Base-by-base conservation (phyloP, 2,113 vertebrate genomes). In the Ibidorhyncha struthersii region DNA sequence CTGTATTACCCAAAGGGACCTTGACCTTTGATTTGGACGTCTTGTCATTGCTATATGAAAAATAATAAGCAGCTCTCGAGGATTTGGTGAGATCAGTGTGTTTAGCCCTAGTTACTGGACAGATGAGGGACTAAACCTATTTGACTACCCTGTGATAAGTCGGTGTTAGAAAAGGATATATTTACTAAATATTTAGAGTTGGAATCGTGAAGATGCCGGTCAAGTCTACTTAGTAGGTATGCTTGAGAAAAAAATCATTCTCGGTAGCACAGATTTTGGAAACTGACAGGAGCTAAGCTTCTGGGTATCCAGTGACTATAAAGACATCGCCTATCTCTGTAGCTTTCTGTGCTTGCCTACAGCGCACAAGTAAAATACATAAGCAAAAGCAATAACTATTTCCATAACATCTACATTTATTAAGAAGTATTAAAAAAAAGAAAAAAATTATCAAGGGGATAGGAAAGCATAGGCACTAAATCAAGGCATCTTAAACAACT, bases 101-200 rank as follows among this genome's bases (percentile, higher is more conserved):
- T 93, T 92, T 76, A 74, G 76, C 71, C 61, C 18, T 38, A 43
- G 63, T 72, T 52, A 19, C 80, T 82, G 82, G 86, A 58, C 71
- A 92, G 55, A 86, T 92, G 81, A 95, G 66, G 62, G 73, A 65
- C 63, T 94, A 76, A 89, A 95, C 26, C 79, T 67, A 4, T 90
- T 94, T 94, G 93, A 77, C 56, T 78, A 40, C 25, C 36, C 30
- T 69, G 22, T 66, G 15, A 22, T 94, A 74, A 59, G 32, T 66
- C 18, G 1, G 10, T 71, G 32, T 81, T 73, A 86, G 62, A 86
- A 67, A 76, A 78, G 71, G 47, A 69, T 69, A 61, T 8, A 55
- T 5, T 3, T n/a, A n/a, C 26, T 69, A 92, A 89, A 89, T 82
- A 89, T 86, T 96, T 86, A 76, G 41, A 93, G 86, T 32, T 78